Evolutionary conservation across 1,140 invertebrate genomes (phyloP), one percentile per base, ranked within the genome.

Genomic region (Hermatobates lingyangjiaoensis): DNA sequence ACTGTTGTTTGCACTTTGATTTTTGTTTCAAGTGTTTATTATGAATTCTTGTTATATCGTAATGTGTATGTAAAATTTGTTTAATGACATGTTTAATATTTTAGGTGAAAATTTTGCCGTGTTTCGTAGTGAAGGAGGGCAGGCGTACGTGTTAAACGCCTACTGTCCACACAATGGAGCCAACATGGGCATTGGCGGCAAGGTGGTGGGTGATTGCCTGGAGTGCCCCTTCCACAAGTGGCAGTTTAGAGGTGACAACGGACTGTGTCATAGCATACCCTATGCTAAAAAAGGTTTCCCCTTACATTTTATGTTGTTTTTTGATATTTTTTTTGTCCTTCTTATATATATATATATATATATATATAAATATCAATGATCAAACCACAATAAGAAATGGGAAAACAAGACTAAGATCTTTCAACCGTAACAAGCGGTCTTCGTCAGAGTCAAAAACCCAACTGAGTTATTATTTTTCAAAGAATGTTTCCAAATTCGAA

Each of bases 81-180:
- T 54, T 55, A 20, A 51, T 25, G 21, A n/a, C 27, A 47, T 54
- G n/a, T 45, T 28, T 27, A 27, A 38, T 55, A 54, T 58, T 63
- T 20, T 63, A 82, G 80, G 83, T 30, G 71, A 84, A 60, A 77
- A 87, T 56, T 74, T 92, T 46, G 83, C 80, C 3, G 74, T 91
- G 0, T 89, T 84, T 62, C 69, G 81, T 25, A 69, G 69, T 39
- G 68, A 76, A 52, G 69, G 68, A 1, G 74, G 77, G 0, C 61
- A 71, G n/a, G 74, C 76, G 0, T 74, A 77, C 48, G 72, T 82
- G 2, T 62, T 90, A 23, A 80, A 92, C 63, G 86, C 87, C 0
- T 89, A 88, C 62, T 93, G 88, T 62, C 87, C 87, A 0, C 88
- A 92, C 65, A 67, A 91, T 58, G 89, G 89, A 0, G 87, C 87